Percentiles rank a stretch among this genome's conserved stretches.
These are phyloP conservation scores for Noctua fimbriata DNA, from an alignment of 2,888 invertebrate genomes.

Conservation along the genomic window DNA sequence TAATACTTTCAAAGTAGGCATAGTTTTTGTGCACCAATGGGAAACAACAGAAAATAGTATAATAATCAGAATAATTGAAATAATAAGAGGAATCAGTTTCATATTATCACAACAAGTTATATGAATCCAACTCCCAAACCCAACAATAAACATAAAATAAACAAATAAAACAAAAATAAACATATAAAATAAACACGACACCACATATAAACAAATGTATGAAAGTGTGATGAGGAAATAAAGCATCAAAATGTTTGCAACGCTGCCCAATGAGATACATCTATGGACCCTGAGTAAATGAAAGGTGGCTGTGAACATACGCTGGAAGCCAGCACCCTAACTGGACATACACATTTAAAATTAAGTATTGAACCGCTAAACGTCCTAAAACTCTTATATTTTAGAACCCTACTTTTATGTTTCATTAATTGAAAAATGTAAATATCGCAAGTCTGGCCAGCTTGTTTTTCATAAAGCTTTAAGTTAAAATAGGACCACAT, in stretches of 20 bases:
- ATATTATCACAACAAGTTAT: neutral
- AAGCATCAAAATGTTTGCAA: conserved; percentile 53
- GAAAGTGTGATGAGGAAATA: conserved; percentile 23
- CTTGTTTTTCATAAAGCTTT: neutral
- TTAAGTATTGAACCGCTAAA: conserved; percentile 29
- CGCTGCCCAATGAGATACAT: conserved; percentile 54
- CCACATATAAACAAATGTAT: conserved; percentile 36
- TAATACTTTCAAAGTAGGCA: conserved; percentile 29
- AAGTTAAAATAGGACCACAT: neutral
- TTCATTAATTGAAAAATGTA: neutral
- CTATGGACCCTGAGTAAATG: conserved; percentile 26
- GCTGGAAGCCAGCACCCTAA: neutral
- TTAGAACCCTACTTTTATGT: neutral
- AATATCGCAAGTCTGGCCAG: neutral
- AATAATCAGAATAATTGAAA: conserved; percentile 20
- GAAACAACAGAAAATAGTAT: conserved; percentile 19
- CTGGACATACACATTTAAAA: neutral
- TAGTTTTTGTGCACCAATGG: conserved; percentile 25
- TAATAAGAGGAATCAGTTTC: conserved; percentile 20
- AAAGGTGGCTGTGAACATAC: conserved; percentile 53
- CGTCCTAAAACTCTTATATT: neutral
- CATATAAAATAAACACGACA: conserved; percentile 29
- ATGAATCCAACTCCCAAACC: neutral
- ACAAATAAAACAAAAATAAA: conserved; percentile 16
- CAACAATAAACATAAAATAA: conserved; percentile 3